Evolutionary conservation across 1,140 invertebrate genomes (phyloP).

Genomic region (Littorina saxatilis): DNA sequence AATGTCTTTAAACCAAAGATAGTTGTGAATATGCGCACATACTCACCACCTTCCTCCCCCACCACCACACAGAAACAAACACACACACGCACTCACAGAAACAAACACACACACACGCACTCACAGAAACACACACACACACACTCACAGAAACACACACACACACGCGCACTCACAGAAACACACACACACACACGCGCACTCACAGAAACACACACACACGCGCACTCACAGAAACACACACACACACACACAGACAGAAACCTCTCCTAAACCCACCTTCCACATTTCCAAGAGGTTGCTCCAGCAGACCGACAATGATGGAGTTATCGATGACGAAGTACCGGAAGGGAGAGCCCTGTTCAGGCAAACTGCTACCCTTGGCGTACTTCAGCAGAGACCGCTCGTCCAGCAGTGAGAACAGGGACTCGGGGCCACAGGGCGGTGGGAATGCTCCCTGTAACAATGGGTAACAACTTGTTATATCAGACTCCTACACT

Average conservation of each 20-base stretch:
- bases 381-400: slow-evolving; percentile 88
- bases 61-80: no score
- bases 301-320: slow-evolving; percentile 92
- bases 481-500: not conserved
- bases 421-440: slow-evolving; percentile 89
- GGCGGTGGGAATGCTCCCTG: slow-evolving; percentile 89
- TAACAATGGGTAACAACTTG: not conserved
- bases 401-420: slow-evolving; percentile 92
- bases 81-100: no score
- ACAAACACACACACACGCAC: no score
- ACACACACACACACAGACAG: not conserved
- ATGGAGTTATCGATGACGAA: slow-evolving; percentile 93
- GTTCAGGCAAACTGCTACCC: slow-evolving; percentile 75
- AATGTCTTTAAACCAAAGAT: no score
- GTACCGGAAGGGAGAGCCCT: slow-evolving; percentile 82
- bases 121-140: no score
- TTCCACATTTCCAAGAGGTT: slow-evolving; percentile 85
- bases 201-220: no score
- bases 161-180: no score
- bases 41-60: not conserved
- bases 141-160: no score
- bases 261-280: no score
- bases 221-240: no score
- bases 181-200: no score
- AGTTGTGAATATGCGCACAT: not conserved